Evolutionary conservation across 2,888 invertebrate genomes (phyloP).

Genomic region (Yponomeuta malinellus): DNA sequence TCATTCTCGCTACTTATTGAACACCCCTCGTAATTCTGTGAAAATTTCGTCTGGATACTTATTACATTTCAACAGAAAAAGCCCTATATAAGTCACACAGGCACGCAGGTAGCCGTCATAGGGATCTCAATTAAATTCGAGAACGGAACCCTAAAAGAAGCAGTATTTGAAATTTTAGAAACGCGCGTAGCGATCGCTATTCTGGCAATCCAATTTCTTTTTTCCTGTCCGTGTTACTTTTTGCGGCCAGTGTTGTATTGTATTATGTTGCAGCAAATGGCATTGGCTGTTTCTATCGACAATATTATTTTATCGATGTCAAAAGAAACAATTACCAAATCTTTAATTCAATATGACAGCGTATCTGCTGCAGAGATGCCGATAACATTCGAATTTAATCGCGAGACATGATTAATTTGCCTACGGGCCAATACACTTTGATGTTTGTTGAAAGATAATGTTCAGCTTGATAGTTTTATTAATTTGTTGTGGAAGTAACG

Average conservation of each 20-base stretch:
- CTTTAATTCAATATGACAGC: slow-evolving; percentile 13
- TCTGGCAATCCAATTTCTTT: not conserved
- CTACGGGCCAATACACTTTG: slow-evolving; percentile 31
- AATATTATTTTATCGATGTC: slow-evolving; percentile 2
- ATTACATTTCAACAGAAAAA: too few species aligned
- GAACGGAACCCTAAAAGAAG: too few species aligned
- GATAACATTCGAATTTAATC: slow-evolving; percentile 38
- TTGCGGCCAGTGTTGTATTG: not conserved
- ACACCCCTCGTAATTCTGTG: too few species aligned
- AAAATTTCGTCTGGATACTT: too few species aligned
- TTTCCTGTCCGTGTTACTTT: not conserved
- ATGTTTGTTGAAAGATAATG: slow-evolving; percentile 16
- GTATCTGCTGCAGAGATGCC: slow-evolving; percentile 24
- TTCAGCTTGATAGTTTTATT: not conserved
- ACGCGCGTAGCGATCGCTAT: too few species aligned
- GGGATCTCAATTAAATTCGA: too few species aligned
- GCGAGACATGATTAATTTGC: slow-evolving; percentile 33
- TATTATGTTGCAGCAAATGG: not conserved
- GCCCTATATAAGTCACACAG: too few species aligned
- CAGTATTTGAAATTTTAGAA: too few species aligned
- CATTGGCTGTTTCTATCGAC: not conserved
- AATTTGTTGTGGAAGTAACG: not conserved
- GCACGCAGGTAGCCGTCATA: too few species aligned
- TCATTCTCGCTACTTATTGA: too few species aligned
- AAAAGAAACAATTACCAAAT: slow-evolving; percentile 8